phyloP scores from a whole-genome alignment of 2,797 vertebrate genomes.

The Nannoperca obscura region DNA sequence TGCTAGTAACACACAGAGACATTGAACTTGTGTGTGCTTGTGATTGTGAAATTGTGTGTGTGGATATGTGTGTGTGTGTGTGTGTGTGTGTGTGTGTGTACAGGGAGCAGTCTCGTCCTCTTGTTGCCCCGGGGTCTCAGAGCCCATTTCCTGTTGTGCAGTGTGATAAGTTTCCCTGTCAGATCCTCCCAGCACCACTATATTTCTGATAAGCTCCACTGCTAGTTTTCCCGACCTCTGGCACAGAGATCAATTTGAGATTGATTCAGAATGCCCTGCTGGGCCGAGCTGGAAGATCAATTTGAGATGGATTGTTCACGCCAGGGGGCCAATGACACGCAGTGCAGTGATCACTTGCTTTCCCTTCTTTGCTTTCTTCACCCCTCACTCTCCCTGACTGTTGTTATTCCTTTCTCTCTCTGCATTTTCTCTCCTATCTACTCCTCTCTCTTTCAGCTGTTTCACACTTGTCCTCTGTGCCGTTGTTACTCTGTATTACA shows the following conservation, averaged over 20 bases:
- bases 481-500: conserved; percentile 30
- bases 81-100: conserved; percentile 58
- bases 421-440: conserved; percentile 53
- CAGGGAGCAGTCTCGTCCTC: conserved; percentile 75
- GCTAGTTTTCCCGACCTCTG: conserved; percentile 89
- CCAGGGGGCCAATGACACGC: conserved; percentile 85
- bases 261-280: conserved; percentile 89
- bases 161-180: conserved; percentile 91
- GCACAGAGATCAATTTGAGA: conserved; percentile 91
- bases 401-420: conserved; percentile 69
- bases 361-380: conserved; percentile 75
- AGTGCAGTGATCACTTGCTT: conserved; percentile 79
- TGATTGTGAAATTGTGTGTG: conserved; percentile 19
- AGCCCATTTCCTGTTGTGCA: conserved; percentile 87
- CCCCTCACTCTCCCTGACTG: conserved; percentile 68
- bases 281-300: conserved; percentile 88
- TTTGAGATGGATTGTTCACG: conserved; percentile 89
- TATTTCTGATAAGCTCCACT: conserved; percentile 91
- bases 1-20: conserved; percentile 66
- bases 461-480: conserved; percentile 61
- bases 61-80: conserved; percentile 34
- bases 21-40: conserved; percentile 61
- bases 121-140: conserved; percentile 80
- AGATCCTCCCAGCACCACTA: conserved; percentile 89
- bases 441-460: conserved; percentile 69